Conservation (phyloP, 2,113 vertebrate species). For the Pionites leucogaster region DNA sequence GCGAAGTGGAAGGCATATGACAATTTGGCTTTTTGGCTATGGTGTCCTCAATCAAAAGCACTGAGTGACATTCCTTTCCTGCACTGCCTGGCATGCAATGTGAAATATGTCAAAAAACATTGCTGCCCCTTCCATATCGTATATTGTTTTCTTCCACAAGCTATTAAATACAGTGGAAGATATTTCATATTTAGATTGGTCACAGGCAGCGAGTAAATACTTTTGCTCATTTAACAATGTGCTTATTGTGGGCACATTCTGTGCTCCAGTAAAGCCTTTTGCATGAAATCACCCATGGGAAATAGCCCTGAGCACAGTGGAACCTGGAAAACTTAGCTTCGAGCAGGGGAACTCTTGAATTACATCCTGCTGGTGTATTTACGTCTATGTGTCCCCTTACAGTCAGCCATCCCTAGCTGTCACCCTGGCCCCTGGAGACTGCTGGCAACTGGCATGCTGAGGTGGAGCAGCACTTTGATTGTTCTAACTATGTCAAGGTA, state of each 20-base stretch:
- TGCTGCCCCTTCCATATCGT: not conserved
- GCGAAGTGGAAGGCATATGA: constrained; percentile 47
- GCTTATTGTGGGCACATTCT: not conserved
- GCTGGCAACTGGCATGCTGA: not conserved
- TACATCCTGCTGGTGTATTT: not conserved
- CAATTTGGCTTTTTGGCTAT: constrained; percentile 43
- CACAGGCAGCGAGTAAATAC: not conserved
- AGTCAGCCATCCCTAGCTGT: not conserved
- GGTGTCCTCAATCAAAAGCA: constrained; percentile 33
- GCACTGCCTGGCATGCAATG: constrained; percentile 30
- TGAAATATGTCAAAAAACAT: not conserved
- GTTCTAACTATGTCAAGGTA: not conserved
- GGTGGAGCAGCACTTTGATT: not conserved
- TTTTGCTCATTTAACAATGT: not conserved
- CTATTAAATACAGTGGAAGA: constrained; percentile 14
- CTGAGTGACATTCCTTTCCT: constrained; percentile 32
- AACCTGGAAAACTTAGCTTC: not conserved
- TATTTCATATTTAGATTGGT: constrained; percentile 37
- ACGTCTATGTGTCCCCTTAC: not conserved
- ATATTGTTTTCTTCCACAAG: constrained; percentile 32
- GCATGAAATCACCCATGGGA: constrained; percentile 26
- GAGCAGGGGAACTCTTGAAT: not conserved
- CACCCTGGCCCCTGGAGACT: not conserved
- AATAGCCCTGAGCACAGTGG: constrained; percentile 4
- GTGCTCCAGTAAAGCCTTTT: not conserved